Evolutionary conservation across 2,888 invertebrate genomes (phyloP), one percentile per base, ranked within the genome.

Genomic region (Stictocephala bisonia): DNA sequence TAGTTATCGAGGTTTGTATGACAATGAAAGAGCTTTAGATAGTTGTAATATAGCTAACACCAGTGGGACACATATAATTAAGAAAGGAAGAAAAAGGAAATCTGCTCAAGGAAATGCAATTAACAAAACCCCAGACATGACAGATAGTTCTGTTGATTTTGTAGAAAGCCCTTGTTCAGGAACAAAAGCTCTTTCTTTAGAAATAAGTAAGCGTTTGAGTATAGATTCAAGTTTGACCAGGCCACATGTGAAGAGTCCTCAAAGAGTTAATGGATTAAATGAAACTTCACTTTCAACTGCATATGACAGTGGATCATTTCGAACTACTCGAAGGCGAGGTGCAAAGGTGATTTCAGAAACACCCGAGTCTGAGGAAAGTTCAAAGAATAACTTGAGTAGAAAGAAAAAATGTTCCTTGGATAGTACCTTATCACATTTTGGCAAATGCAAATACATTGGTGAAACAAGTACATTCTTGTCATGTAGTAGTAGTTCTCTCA

Each of bases 321-420:
- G 15, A 66, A 51, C 24, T 26, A 31, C 41, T 31, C 29, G 51
- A 4, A 51, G 50, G 29, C 24, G 15, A n/a, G 50, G 64, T 24
- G n/a, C 18, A 7, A 72, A 27, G 51, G 56, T 56, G 4, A 70
- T 70, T 41, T 18, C 26, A 15, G 56, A 70, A 56, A 70, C 70
- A 11, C 70, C 70, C 11, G 70, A 70, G 9, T 56, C n/a, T 31
- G 50, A 60, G 7, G 9, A 41, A 44, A 64, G 64, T 64, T 44
- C 18, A 1, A n/a, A 3, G 2, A 20, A 56, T 18, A 29, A 18
- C 31, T 27, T 56, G 6, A 51, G n/a, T 24, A 31, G 29, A 6
- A 56, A 29, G 18, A 13, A 9, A 7, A 56, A 56, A 56, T 26
- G 15, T 29, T 56, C 56, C 7, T 15, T 56, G n/a, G n/a, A n/a